phyloP scores from a whole-genome alignment of 2,888 invertebrate species.

The Siphonodentalium dalli region DNA sequence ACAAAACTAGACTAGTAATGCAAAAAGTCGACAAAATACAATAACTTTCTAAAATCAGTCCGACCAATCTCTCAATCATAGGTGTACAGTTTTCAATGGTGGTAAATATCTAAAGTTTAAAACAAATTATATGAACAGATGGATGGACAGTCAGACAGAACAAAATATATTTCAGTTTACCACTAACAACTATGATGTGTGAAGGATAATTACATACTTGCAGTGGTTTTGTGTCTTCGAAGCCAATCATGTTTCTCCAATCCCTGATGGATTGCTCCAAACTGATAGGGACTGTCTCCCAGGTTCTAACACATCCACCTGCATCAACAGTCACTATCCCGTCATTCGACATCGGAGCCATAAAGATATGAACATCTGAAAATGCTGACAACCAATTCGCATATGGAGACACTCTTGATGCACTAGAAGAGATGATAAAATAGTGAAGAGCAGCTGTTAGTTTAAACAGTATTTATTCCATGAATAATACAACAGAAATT shows the following conservation, averaged over 20 bases:
- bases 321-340: slow-evolving; percentile 71
- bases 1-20: too few relatives aligned
- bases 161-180: not conserved
- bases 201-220: slow-evolving; percentile 39
- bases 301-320: slow-evolving; percentile 69
- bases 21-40: too few relatives aligned
- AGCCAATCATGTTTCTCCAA: slow-evolving; percentile 68
- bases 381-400: slow-evolving; percentile 67
- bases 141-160: not conserved
- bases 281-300: slow-evolving; percentile 68
- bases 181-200: not conserved
- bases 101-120: too few relatives aligned
- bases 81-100: too few relatives aligned
- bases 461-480: not conserved
- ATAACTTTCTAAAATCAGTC: too few relatives aligned
- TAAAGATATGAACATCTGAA: slow-evolving; percentile 65
- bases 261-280: slow-evolving; percentile 66
- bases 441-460: not conserved
- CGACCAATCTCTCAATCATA: too few relatives aligned
- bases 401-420: slow-evolving; percentile 67
- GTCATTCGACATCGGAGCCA: slow-evolving; percentile 66
- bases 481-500: not conserved
- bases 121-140: too few relatives aligned
- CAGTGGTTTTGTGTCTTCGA: slow-evolving; percentile 50
- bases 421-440: slow-evolving; percentile 23